phyloP scores from a whole-genome alignment of 2,113 vertebrate genomes.

The Dolichotis patagonum region DNA sequence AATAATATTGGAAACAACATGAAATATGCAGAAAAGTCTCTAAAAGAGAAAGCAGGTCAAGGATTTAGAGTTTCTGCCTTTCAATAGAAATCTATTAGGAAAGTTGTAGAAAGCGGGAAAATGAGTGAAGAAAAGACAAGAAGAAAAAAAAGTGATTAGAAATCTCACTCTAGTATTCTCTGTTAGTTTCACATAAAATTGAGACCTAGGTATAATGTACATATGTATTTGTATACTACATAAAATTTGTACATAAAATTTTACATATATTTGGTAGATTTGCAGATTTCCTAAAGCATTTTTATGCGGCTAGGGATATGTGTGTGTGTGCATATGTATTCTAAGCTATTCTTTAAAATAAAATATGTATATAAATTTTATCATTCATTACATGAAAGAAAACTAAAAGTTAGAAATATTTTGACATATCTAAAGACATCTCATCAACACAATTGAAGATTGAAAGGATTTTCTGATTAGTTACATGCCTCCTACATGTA shows the following conservation, averaged over 20 bases:
- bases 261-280: neutral
- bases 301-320: no score
- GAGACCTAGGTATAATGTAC: neutral
- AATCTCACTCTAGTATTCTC: neutral
- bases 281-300: neutral
- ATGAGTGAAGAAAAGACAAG: neutral
- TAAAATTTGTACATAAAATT: no score
- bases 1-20: neutral
- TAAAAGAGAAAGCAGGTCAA: neutral
- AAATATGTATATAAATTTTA: neutral
- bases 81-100: neutral
- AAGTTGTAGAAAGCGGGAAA: neutral
- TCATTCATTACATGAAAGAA: neutral
- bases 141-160: neutral
- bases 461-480: neutral
- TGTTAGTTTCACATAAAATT: neutral
- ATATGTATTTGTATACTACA: neutral
- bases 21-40: neutral
- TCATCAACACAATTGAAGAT: neutral
- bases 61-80: neutral
- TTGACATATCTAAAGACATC: neutral
- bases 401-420: neutral
- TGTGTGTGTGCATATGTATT: neutral
- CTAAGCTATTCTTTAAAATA: neutral
- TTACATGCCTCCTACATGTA: no score